Evolutionary conservation across 2,888 invertebrate species (phyloP).

Genomic region (Cryptocephalus primarius): DNA sequence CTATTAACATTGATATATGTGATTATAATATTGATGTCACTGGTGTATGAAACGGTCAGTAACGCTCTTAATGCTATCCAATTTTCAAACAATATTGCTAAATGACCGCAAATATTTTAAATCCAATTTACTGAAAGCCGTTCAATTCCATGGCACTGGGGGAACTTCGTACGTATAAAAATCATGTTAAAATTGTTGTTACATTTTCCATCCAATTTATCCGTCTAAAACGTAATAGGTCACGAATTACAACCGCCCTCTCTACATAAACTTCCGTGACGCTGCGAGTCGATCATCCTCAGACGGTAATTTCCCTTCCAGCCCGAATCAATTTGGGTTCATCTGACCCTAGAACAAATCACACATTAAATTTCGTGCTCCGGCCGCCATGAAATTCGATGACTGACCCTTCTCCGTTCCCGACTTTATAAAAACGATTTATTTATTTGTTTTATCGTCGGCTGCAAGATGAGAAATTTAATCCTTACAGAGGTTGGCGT

Average conservation of each 20-base stretch:
- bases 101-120: too few species aligned
- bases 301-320: slow-evolving; percentile 2
- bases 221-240: slow-evolving; percentile 1
- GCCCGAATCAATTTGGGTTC: slow-evolving; percentile 7
- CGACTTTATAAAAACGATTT: slow-evolving; percentile 8
- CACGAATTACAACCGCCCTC: not conserved
- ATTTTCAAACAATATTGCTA: too few species aligned
- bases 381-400: slow-evolving; percentile 12
- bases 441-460: slow-evolving; percentile 9
- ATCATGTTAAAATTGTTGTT: too few species aligned
- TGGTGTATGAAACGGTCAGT: too few species aligned
- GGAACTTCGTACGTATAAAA: too few species aligned
- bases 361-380: slow-evolving; percentile 13
- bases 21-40: too few species aligned
- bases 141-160: too few species aligned
- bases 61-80: too few species aligned
- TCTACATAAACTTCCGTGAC: not conserved
- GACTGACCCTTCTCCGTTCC: slow-evolving; percentile 5
- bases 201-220: not conserved
- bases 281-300: not conserved
- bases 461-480: slow-evolving; percentile 5
- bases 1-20: too few species aligned
- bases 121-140: too few species aligned
- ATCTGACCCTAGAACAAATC: slow-evolving; percentile 4
- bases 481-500: slow-evolving; percentile 3